phyloP scores from a whole-genome alignment of 2,888 invertebrate genomes.

The Xanthorhoe designata region DNA sequence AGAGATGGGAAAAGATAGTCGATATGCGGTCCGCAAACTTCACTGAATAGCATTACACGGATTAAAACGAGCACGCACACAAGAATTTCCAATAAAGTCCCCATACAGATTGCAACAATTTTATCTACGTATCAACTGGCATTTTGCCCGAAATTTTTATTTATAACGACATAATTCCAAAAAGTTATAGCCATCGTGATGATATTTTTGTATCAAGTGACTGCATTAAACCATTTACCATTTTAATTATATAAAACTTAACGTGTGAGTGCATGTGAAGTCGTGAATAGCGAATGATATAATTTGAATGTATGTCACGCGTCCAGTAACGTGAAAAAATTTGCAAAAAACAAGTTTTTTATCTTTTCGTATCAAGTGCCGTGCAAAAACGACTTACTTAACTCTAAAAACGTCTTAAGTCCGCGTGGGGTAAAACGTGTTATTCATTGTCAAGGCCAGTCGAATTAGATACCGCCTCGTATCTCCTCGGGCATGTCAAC shows the following conservation, averaged over 20 bases:
- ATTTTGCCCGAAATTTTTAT: constrained; percentile 34
- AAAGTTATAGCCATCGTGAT: background rate
- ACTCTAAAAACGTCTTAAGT: constrained; percentile 58
- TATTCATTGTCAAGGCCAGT: constrained; percentile 84
- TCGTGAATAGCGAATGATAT: constrained; percentile 41
- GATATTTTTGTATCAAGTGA: constrained; percentile 14
- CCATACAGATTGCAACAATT: constrained; percentile 34
- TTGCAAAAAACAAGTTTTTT: constrained; percentile 50
- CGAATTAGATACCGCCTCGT: constrained; percentile 78
- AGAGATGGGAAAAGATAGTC: too few relatives aligned
- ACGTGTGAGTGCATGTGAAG: constrained; percentile 20
- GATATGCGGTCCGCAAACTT: constrained; percentile 5
- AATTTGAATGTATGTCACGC: constrained; percentile 43
- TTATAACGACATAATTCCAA: constrained; percentile 13
- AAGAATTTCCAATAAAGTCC: constrained; percentile 9
- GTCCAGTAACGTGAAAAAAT: constrained; percentile 42
- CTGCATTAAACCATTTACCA: constrained; percentile 24
- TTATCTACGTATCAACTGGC: constrained; percentile 33
- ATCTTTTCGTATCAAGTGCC: constrained; percentile 47
- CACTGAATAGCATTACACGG: constrained; percentile 55
- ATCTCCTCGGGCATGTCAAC: constrained; percentile 75
- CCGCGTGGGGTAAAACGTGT: constrained; percentile 72
- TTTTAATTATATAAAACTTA: constrained; percentile 10
- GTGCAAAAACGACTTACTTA: constrained; percentile 64
- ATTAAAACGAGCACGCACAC: constrained; percentile 49